Evolutionary conservation across 2,888 invertebrate species (phyloP), one percentile per base, ranked within the genome.

Genomic region (Belgica antarctica): DNA sequence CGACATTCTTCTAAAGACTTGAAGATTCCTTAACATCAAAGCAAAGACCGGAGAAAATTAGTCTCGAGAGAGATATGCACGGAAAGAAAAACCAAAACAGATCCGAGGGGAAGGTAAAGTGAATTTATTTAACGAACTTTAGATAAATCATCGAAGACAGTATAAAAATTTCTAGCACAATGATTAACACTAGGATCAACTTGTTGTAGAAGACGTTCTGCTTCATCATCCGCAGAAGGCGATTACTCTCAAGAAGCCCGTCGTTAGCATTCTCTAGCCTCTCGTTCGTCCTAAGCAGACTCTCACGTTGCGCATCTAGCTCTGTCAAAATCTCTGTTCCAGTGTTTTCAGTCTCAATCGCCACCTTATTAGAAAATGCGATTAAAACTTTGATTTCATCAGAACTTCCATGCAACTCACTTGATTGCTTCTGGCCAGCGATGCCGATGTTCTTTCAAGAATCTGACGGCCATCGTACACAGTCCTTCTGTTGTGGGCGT

Each of bases 271-370:
- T 86, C 36, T 85, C 83, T 7, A 93, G 80, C 71, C 91, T 82
- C 66, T 83, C 83, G 74, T 85, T 84, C 1, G 86, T 84, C 71
- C 90, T 80, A 2, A 88, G 76, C 2, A 94, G 78, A 0, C 89
- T 83, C 76, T 93, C 92, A 70, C 92, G 80, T 78, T 93, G 93
- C 71, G 84, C 85, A 1, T 86, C 86, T 36, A 94, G 80, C 74
- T 93, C 92, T 0, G 85, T 84, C 5, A 93, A 83, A 1, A 92
- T 89, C 81, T 87, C 89, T 0, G 86, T 85, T 4, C 91, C 92
- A 73, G 92, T 85, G 75, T 85, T 84, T 79, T 93, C 93, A 0
- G 90, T 91, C 80, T 94, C 92, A 1, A 87, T 83, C 0, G 92
- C 89, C 59, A 90, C 83, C 68, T 10, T 41, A 41, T n/a, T 3